Percentiles rank a stretch among this genome's conserved stretches.
These are phyloP conservation scores for Nasonia vitripennis DNA, from an alignment of 1,140 invertebrate genomes.

Conservation along the genomic window DNA sequence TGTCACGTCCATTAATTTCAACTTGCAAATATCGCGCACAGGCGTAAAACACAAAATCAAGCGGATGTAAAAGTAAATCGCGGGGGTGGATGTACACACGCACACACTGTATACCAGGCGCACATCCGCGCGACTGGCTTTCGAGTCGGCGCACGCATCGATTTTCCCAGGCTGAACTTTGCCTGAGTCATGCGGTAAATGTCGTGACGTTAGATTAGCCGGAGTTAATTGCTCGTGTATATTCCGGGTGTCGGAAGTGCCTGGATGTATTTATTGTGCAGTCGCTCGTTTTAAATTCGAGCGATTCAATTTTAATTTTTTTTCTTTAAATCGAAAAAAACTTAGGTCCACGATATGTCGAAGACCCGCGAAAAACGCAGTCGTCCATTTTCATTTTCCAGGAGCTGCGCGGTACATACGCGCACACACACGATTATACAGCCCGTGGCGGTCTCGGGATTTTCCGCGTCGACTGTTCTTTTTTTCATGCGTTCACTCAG, in stretches of 20 bases:
- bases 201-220: not conserved
- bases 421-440: not conserved
- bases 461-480: not conserved
- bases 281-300: too few species aligned
- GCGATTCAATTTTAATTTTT: too few species aligned
- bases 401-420: not conserved
- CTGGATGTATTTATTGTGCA: not conserved
- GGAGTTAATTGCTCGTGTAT: not conserved
- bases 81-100: too few species aligned
- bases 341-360: too few species aligned
- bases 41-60: constrained; percentile 27
- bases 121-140: too few species aligned
- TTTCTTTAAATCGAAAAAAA: too few species aligned
- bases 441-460: not conserved
- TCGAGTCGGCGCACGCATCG: not conserved
- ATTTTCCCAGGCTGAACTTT: not conserved
- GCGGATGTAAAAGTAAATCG: constrained; percentile 18
- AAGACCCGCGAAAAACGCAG: too few species aligned
- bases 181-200: not conserved
- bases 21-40: not conserved
- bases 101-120: too few species aligned
- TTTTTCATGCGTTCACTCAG: not conserved
- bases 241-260: not conserved
- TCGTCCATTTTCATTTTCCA: not conserved
- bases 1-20: constrained; percentile 24